These are phyloP conservation scores for Naja naja DNA, from an alignment of 2,113 vertebrate species.

Conservation along the genomic window DNA sequence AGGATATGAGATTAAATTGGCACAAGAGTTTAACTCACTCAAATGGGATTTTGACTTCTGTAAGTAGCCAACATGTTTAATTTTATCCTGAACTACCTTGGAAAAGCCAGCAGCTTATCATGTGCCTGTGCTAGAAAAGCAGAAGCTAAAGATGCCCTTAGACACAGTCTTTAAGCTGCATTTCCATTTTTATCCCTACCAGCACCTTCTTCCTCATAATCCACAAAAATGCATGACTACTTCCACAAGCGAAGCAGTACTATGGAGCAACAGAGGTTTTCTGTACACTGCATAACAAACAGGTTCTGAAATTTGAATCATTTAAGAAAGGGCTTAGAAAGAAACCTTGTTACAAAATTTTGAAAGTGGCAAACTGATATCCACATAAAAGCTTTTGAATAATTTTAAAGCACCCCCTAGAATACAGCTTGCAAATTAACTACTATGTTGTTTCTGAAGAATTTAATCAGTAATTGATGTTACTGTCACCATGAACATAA, in stretches of 20 bases:
- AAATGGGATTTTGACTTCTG: not conserved
- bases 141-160: not conserved
- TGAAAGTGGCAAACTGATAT: not conserved
- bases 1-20: not conserved
- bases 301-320: not conserved
- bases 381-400: not conserved
- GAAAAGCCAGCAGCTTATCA: not conserved
- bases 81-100: not conserved
- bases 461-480: not conserved
- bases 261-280: not conserved
- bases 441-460: not conserved
- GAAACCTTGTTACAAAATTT: not conserved
- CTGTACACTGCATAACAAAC: not conserved
- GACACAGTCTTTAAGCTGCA: not conserved
- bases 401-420: not conserved
- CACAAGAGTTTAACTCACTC: not conserved
- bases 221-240: not conserved
- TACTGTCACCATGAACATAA: not conserved
- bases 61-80: not conserved
- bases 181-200: not conserved
- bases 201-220: not conserved
- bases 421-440: not conserved
- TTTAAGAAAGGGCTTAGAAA: not conserved
- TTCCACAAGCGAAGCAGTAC: not conserved
- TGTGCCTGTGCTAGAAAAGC: not conserved